phyloP scores from a whole-genome alignment of 2,888 invertebrate species.

The Dolichopus griseipennis region DNA sequence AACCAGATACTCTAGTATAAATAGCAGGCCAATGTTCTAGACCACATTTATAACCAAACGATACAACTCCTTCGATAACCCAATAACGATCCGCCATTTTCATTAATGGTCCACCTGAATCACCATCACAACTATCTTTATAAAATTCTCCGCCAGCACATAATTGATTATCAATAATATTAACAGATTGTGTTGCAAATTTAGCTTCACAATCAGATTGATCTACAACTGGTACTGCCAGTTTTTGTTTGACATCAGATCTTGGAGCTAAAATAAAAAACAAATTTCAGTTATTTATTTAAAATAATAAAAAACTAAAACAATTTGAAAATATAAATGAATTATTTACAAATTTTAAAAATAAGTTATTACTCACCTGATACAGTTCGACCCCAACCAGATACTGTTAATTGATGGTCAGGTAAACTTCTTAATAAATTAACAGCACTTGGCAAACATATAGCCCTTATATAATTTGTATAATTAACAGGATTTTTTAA shows the following conservation, averaged over 20 bases:
- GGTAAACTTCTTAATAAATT: conserved; percentile 31
- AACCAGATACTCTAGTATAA: conserved; percentile 56
- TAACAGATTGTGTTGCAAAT: conserved; percentile 29
- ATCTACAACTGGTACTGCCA: conserved; percentile 45
- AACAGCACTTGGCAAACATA: conserved; percentile 48
- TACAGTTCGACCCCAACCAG: conserved; percentile 58
- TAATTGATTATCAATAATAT: conserved; percentile 29
- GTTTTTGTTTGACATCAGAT: conserved; percentile 38
- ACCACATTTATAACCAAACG: conserved; percentile 46
- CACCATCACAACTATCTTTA: conserved; percentile 54
- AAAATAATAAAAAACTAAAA: no score
- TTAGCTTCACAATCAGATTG: conserved; percentile 42
- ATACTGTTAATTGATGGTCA: conserved; percentile 45
- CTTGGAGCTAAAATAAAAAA: conserved; percentile 28
- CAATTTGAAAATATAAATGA: no score
- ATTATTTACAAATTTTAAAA: neutral
- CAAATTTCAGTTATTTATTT: no score
- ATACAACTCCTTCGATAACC: conserved; percentile 44
- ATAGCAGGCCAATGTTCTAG: conserved; percentile 57
- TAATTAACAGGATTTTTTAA: conserved; percentile 48
- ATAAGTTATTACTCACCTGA: conserved; percentile 22
- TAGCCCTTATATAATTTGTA: conserved; percentile 50
- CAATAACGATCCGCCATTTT: conserved; percentile 23
- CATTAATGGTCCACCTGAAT: conserved; percentile 58
- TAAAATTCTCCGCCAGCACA: conserved; percentile 43